Base-by-base conservation (phyloP, 1,140 invertebrate species). In the Prorops nasuta region DNA sequence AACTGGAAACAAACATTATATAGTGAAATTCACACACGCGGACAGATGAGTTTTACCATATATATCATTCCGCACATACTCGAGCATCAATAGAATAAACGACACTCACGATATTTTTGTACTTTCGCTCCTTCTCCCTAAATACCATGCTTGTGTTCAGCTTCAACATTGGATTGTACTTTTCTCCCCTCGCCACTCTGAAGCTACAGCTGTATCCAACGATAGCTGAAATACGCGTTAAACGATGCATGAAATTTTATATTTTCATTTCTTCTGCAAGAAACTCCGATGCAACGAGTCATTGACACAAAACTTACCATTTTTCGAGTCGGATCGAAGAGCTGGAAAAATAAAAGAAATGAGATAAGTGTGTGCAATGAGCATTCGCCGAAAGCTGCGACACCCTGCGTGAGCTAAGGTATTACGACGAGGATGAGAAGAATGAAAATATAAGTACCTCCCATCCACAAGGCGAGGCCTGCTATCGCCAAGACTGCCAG, bases 381-480 rank as follows among this genome's bases (percentile, higher is more conserved):
- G n/a, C n/a, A n/a, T n/a, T n/a, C n/a, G n/a, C n/a, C n/a, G n/a
- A n/a, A n/a, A n/a, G n/a, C n/a, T n/a, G n/a, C n/a, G n/a, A n/a
- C n/a, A n/a, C n/a, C n/a, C n/a, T n/a, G n/a, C n/a, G n/a, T n/a
- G n/a, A n/a, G n/a, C n/a, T n/a, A n/a, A n/a, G n/a, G n/a, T n/a
- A n/a, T n/a, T n/a, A n/a, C n/a, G n/a, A n/a, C n/a, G n/a, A 31
- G 10, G 14, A 12, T 21, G n/a, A 3, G 2, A 16, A 24, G 10
- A 42, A 9, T 9, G 6, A 16, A 18, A 81, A 79, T 54, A n/a
- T n/a, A n/a, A n/a, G 80, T 79, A 84, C 83, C 81, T 59, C 87
- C 88, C 81, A 90, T 86, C 74, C 89, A 91, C 42, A 90, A 79
- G 21, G 87, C 88, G 2, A 90, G 78, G 22, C 84, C 87, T 1